Percentiles rank a stretch among this genome's conserved stretches.
Evolutionary conservation across 2,888 invertebrate species (phyloP).

Genomic region (Tetranychus truncatus): DNA sequence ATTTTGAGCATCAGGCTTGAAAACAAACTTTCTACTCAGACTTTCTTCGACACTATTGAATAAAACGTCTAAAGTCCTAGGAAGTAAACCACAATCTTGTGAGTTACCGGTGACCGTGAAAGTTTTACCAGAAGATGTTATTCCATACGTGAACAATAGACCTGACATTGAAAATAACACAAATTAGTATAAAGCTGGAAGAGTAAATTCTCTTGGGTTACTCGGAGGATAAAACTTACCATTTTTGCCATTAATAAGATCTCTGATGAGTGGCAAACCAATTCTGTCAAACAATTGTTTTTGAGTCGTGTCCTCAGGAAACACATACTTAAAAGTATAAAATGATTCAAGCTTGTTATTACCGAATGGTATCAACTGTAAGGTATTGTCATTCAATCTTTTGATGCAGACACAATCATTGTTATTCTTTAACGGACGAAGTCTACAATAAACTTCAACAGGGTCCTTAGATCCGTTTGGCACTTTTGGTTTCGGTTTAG

Average conservation of each 20-base stretch:
- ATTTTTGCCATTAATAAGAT: slow-evolving; percentile 55
- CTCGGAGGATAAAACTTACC: slow-evolving; percentile 20
- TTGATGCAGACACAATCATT: slow-evolving; percentile 38
- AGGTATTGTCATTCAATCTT: slow-evolving; percentile 30
- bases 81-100: slow-evolving; percentile 63
- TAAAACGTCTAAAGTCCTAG: slow-evolving; percentile 67
- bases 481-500: not conserved
- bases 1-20: slow-evolving; percentile 22
- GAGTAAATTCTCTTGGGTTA: slow-evolving; percentile 7
- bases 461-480: slow-evolving; percentile 37
- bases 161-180: slow-evolving; percentile 28
- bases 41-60: slow-evolving; percentile 68
- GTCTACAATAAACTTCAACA: slow-evolving; percentile 69
- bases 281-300: slow-evolving; percentile 64
- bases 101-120: slow-evolving; percentile 68
- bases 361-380: slow-evolving; percentile 34
- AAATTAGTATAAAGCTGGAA: slow-evolving; percentile 7
- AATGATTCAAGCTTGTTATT: slow-evolving; percentile 20
- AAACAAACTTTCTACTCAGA: slow-evolving; percentile 41
- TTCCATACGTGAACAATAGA: slow-evolving; percentile 86
- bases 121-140: slow-evolving; percentile 89
- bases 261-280: slow-evolving; percentile 63
- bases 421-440: slow-evolving; percentile 50
- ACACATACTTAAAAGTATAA: slow-evolving; percentile 55
- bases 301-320: slow-evolving; percentile 56